These are phyloP conservation scores for Bibio marci DNA, from an alignment of 2,888 invertebrate genomes.

Conservation along the genomic window DNA sequence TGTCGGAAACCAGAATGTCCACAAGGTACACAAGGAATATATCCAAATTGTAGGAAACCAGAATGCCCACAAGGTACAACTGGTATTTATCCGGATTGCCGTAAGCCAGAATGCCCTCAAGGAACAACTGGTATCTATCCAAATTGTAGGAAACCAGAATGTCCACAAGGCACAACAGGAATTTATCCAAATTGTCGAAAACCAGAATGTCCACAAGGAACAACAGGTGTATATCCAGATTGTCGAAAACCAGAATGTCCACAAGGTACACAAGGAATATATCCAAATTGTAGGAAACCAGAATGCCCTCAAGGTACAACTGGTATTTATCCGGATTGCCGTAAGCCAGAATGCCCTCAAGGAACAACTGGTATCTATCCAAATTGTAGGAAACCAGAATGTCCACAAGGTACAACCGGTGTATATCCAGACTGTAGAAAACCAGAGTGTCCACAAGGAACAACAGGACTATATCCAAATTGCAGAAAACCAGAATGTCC, in stretches of 20 bases:
- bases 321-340: background rate
- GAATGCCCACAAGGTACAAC: background rate
- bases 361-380: background rate
- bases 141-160: constrained; percentile 1
- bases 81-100: background rate
- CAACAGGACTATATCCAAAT: background rate
- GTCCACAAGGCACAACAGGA: constrained; percentile 2
- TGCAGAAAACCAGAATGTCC: background rate
- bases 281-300: background rate
- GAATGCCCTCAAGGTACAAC: background rate
- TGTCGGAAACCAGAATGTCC: constrained; percentile 2
- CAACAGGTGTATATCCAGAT: constrained; percentile 1
- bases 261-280: background rate
- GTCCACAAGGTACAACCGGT: background rate
- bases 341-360: background rate
- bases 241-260: constrained; percentile 2
- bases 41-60: constrained; percentile 2
- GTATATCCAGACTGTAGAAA: background rate
- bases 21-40: background rate
- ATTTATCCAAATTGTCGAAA: constrained; percentile 3
- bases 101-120: background rate
- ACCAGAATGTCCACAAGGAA: constrained; percentile 3
- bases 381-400: background rate
- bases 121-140: constrained; percentile 1
- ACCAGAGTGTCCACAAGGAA: background rate